These are phyloP conservation scores for Drosophila seguyi DNA, from an alignment of 1,140 invertebrate species.

Conservation along the genomic window DNA sequence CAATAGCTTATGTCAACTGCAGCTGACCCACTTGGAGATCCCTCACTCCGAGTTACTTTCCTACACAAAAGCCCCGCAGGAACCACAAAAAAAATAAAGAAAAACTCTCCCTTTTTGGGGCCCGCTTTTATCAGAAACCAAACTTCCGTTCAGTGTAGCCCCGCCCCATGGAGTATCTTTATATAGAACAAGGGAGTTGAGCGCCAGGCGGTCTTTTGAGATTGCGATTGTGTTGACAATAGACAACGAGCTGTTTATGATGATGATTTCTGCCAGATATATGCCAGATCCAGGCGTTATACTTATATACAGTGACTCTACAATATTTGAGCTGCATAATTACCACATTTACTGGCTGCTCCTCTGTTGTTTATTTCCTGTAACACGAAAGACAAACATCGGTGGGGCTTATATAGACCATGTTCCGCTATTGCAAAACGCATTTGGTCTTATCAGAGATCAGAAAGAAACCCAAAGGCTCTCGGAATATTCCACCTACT, in stretches of 20 bases:
- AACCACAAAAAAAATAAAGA: constrained; percentile 9
- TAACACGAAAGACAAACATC: constrained; percentile 71
- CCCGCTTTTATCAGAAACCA: constrained; percentile 54
- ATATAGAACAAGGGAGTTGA: constrained; percentile 38
- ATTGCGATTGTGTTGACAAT: constrained; percentile 59
- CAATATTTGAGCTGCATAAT: no score
- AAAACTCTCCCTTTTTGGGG: constrained; percentile 42
- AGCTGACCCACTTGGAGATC: constrained; percentile 61
- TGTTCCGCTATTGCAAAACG: constrained; percentile 71
- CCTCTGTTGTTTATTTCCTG: constrained; percentile 72
- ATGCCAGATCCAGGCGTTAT: constrained; percentile 48
- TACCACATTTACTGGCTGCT: constrained; percentile 30
- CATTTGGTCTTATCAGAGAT: constrained; percentile 68
- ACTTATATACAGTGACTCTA: no score
- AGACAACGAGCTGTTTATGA: constrained; percentile 55
- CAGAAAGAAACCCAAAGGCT: constrained; percentile 30
- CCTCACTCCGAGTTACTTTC: not conserved
- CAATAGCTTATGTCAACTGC: constrained; percentile 53
- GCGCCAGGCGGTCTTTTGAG: constrained; percentile 65
- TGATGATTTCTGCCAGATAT: constrained; percentile 69
- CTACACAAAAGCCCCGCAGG: constrained; percentile 59
- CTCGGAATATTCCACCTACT: constrained; percentile 34
- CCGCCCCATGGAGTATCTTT: not conserved
- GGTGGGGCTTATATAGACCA: constrained; percentile 38
- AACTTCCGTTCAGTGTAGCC: constrained; percentile 75